Percentiles rank a stretch among this genome's conserved stretches.
Conservation (phyloP, 2,113 vertebrate genomes). For the Gadus macrocephalus region DNA sequence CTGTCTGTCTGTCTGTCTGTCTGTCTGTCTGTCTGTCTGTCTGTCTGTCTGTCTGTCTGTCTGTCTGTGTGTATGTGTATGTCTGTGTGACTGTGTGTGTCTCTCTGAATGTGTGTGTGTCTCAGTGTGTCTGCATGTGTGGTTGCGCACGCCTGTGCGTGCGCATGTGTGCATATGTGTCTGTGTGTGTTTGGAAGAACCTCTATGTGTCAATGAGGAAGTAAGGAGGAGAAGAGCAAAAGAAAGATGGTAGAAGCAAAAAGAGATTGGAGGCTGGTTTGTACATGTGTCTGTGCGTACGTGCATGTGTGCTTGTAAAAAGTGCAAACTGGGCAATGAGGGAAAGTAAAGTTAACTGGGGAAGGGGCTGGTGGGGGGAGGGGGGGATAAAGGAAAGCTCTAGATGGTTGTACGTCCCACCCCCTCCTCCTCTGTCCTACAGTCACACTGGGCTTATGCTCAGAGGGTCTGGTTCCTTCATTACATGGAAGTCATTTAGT, state of each 20-base stretch:
- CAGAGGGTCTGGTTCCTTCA: conserved; percentile 60
- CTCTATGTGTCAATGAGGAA: no score
- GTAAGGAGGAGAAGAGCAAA: no score
- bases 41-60: neutral
- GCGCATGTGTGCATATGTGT: neutral
- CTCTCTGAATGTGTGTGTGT: neutral
- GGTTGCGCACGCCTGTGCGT: neutral
- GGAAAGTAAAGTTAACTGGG: no score
- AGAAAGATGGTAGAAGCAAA: no score
- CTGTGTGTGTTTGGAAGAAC: neutral
- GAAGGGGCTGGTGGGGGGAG: conserved; percentile 17
- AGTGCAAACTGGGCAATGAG: no score
- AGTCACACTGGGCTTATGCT: conserved; percentile 57
- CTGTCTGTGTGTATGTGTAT: neutral
- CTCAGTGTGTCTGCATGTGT: neutral
- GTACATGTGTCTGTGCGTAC: neutral
- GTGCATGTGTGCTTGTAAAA: neutral
- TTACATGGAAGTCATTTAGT: conserved; percentile 69
- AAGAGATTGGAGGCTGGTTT: no score
- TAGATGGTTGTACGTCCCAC: conserved; percentile 54
- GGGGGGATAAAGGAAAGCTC: conserved; percentile 47
- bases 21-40: neutral
- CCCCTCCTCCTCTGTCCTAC: conserved; percentile 35
- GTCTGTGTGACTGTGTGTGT: neutral
- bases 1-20: no score